Percentiles rank a stretch among this genome's conserved stretches.
Evolutionary conservation across 2,888 invertebrate genomes (phyloP).

Genomic region (Zaprionus lineosus): DNA sequence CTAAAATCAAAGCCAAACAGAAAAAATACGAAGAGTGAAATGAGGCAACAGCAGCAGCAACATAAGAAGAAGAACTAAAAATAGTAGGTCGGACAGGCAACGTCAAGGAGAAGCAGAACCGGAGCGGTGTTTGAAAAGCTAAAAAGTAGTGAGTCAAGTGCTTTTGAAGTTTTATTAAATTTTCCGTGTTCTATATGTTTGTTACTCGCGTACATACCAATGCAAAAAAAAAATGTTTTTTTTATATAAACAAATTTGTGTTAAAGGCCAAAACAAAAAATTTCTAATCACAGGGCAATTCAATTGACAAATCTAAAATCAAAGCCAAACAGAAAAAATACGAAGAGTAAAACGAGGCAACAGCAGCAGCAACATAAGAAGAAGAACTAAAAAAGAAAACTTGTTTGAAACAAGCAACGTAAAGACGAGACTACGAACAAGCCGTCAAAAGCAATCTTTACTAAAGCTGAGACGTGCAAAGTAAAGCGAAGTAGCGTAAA

Average conservation of each 20-base stretch:
- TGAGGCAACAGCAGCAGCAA: slow-evolving; percentile 46
- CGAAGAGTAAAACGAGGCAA: slow-evolving; percentile 57
- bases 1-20: slow-evolving; percentile 16
- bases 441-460: slow-evolving; percentile 61
- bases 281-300: slow-evolving; percentile 13
- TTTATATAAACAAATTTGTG: slow-evolving; percentile 4
- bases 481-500: slow-evolving; percentile 25
- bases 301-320: slow-evolving; percentile 25
- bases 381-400: slow-evolving; percentile 68
- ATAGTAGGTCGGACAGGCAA: slow-evolving; percentile 60
- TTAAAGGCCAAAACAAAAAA: slow-evolving; percentile 6
- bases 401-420: slow-evolving; percentile 68
- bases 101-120: slow-evolving; percentile 45
- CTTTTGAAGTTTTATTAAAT: slow-evolving; percentile 43
- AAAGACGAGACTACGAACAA: slow-evolving; percentile 42
- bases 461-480: slow-evolving; percentile 44
- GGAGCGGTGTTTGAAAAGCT: slow-evolving; percentile 48
- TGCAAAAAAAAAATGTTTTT: slow-evolving; percentile 11
- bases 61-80: too few relatives aligned
- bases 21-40: slow-evolving; percentile 53
- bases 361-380: slow-evolving; percentile 39
- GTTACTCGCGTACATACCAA: slow-evolving; percentile 13
- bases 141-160: slow-evolving; percentile 59
- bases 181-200: slow-evolving; percentile 36
- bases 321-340: slow-evolving; percentile 34